These are phyloP conservation scores for Geodia barretti DNA, from an alignment of 37 sponge, comb jelly and placozoan genomes.

Conservation along the genomic window DNA sequence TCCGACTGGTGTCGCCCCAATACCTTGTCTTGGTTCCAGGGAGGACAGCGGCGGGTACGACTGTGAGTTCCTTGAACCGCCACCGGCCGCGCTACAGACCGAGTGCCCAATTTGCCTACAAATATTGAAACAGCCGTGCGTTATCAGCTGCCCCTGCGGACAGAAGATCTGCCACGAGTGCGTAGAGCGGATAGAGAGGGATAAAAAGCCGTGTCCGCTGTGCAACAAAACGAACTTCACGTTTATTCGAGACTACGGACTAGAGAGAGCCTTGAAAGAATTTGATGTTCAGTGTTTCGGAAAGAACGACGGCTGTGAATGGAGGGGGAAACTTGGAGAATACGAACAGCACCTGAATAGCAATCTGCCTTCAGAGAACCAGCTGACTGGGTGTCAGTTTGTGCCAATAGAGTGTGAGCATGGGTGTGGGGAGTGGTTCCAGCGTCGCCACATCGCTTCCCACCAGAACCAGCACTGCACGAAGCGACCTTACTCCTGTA, in stretches of 20 bases:
- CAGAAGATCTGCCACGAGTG: conserved; percentile 26
- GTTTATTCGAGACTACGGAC: conserved; percentile 5
- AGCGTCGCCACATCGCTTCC: background rate
- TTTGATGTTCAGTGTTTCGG: conserved; percentile 11
- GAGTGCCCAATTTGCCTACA: conserved; percentile 41
- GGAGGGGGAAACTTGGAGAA: conserved; percentile 34
- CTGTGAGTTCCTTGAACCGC: conserved; percentile 21
- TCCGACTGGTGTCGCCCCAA: too few species aligned
- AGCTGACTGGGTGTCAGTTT: conserved; percentile 2
- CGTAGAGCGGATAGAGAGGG: background rate
- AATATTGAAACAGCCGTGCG: conserved; percentile 10
- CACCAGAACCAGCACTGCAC: conserved; percentile 9
- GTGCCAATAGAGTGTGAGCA: background rate
- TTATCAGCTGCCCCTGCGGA: conserved; percentile 30
- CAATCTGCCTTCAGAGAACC: background rate
- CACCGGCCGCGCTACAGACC: background rate
- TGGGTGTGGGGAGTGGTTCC: too few species aligned
- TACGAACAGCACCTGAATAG: conserved; percentile 20
- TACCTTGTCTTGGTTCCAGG: too few species aligned
- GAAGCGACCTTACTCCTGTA: conserved; percentile 30
- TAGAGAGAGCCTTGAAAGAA: conserved; percentile 8
- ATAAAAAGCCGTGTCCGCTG: conserved; percentile 28
- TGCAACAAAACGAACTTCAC: conserved; percentile 25
- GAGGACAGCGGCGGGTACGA: too few species aligned
- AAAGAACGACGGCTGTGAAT: conserved; percentile 1